Percentiles rank a stretch among this genome's conserved stretches.
Evolutionary conservation across 2,888 invertebrate species (phyloP).

Genomic region (Polymixis lichenea): DNA sequence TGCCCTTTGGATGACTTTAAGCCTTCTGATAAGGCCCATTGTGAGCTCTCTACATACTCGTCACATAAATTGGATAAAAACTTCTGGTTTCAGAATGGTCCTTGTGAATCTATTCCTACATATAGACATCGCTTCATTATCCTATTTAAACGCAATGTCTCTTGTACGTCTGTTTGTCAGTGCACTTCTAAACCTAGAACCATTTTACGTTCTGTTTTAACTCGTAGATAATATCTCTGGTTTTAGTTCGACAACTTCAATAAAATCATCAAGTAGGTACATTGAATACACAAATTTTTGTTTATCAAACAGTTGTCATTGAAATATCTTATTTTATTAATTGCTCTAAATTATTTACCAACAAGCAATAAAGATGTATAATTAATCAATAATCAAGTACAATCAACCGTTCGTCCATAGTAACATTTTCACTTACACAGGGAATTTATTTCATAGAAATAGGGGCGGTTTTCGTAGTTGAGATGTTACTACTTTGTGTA

Average conservation of each 20-base stretch:
- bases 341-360: slow-evolving; percentile 1
- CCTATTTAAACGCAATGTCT: not conserved
- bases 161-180: not conserved
- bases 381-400: slow-evolving; percentile 22
- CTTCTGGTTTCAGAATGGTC: not conserved
- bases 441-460: not conserved
- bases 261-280: not conserved
- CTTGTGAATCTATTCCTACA: not conserved
- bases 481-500: not conserved
- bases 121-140: not conserved
- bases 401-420: not conserved
- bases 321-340: not conserved
- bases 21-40: too few relatives aligned
- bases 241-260: not conserved
- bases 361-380: slow-evolving; percentile 1
- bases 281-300: not conserved
- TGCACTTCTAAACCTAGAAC: not conserved
- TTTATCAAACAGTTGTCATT: not conserved
- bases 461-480: not conserved
- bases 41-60: too few relatives aligned
- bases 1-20: too few relatives aligned
- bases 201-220: not conserved
- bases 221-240: too few relatives aligned
- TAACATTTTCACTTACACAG: not conserved
- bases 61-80: not conserved